Evolutionary conservation across 2,113 vertebrate species (phyloP), one percentile per base, ranked within the genome.

Genomic region (Crotalus tigris): DNA sequence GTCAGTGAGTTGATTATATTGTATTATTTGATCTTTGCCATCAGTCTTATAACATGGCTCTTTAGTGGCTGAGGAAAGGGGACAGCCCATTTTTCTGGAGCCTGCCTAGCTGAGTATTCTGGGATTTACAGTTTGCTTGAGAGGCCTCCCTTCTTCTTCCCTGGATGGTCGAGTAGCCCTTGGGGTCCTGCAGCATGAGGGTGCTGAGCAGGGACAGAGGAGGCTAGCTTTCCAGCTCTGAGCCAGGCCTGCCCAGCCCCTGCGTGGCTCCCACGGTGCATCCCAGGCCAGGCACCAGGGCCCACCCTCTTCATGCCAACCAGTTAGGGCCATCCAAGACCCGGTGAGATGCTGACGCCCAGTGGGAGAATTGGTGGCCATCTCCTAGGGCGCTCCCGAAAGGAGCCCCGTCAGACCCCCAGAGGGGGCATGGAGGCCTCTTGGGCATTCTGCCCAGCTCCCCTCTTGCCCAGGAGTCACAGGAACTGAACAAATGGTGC

Each of bases 161-260:
- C 15, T 33, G n/a, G n/a, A 15, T 5, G 13, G 0, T 39, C 1
- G 39, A 39, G 39, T 39, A 39, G 39, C 39, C 39, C 39, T 39
- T 39, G 39, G 39, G 39, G 39, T 57, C 55, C 15, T 96, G 95
- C 51, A 26, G 51, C 90, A 81, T 92, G 91, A 4, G 94, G 94
- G 92, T 91, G 89, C 94, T 87, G 53, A n/a, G 81, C 88, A 46
- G 19, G n/a, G 87, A 0, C 1, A 15, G 24, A 26, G 33, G 5
- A 19, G 15, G 17, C 15, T n/a, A n/a, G 26, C 26, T 29, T 64
- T 12, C 11, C 61, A 13, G n/a, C 29, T 33, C 29, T 33, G 29
- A 69, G 64, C 64, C 61, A 11, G 10, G 26, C 11, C 29, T 2
- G 4, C 29, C 12, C 64, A 69, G 29, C 1, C 5, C n/a, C 0